Evolutionary conservation across 2,888 invertebrate genomes (phyloP), one percentile per base, ranked within the genome.

Genomic region (Coronaproctus castanopsis): DNA sequence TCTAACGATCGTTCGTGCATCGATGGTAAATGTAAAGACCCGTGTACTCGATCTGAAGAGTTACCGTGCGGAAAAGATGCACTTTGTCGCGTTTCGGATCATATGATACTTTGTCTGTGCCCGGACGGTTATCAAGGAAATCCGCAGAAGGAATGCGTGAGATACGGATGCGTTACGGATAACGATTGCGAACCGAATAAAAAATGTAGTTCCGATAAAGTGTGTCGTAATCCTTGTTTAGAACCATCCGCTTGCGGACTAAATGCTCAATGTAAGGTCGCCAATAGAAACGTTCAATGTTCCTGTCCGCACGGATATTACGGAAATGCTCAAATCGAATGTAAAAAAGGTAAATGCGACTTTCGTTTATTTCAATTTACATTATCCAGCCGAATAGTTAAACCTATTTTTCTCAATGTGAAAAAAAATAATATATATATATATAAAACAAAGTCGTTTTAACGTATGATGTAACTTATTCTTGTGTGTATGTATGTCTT

Each of bases 81-180:
- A 0, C 69, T 85, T 1, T 91, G 91, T 69, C 78, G 81, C 63
- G 80, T 86, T 0, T 80, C 83, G 1, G 83, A 85, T 65, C 91
- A 90, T 71, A 78, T 85, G 52, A 83, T 87, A 53, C 78, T 91
- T 2, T 92, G 92, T 69, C 78, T 87, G 61, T 92, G 92, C 69
- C 87, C 88, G 0, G 86, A 87, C 68, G 88, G 90, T 19, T 87
- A 78, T 68, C 83, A 83, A 65, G 88, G 88, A 0, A 68, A 70
- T 55, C 69, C 70, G 1, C 67, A 53, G 18, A 36, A 54, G 5
- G 60, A 57, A 14, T 63, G 63, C 48, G 21, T 79, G 62, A 78
- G 82, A 63, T 82, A 85, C 64, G 87, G 88, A 73, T 91, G 91
- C 67, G 76, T 79, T 58, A 75, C 75, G 55, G 82, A 87, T 69